Evolutionary conservation across 2,888 invertebrate species (phyloP), one percentile per base, ranked within the genome.

Genomic region (Craniophora ligustri): DNA sequence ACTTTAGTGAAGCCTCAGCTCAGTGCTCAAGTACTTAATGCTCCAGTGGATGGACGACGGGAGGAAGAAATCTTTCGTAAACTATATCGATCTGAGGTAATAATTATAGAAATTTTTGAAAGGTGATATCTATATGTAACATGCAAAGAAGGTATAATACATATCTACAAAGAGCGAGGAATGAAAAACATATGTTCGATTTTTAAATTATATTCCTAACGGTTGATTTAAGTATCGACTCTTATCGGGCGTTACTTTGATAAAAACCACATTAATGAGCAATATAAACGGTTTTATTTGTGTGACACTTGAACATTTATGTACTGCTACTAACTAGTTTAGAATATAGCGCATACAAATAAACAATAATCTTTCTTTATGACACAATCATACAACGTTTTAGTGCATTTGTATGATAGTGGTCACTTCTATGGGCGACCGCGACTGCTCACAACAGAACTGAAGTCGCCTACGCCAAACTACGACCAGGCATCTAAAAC

Each of bases 391-490:
- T 8, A 8, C 42, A 55, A 59, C 64, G 45, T 69, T 55, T 69
- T 54, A 55, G 40, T 28, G 38, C 45, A 40, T 47, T 64, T 28
- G 35, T 67, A 63, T 56, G 47, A 70, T 57, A 69, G 62, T 70
- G 80, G 75, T 78, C 71, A 78, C 66, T 72, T 75, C 67, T 62
- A 66, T 68, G 63, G 49, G 67, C 72, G 65, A 41, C 76, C 80
- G 73, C 81, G 77, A 77, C 82, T 80, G 73, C 69, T 63, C 70
- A 67, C 16, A 26, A 63, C 57, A 75, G 74, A 54, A 74, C 81
- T 79, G 79, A 81, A 81, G 76, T 81, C 88, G 84, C 91, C 89
- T 85, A 89, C 88, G 86, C 84, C 58, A 53, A 42, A 11, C 15
- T 10, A 8, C 44, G 42, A 63, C 88, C 85, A 86, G 50, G 62